Evolutionary conservation across 1,140 invertebrate genomes (phyloP).

Genomic region (Neuroterus valhalla): DNA sequence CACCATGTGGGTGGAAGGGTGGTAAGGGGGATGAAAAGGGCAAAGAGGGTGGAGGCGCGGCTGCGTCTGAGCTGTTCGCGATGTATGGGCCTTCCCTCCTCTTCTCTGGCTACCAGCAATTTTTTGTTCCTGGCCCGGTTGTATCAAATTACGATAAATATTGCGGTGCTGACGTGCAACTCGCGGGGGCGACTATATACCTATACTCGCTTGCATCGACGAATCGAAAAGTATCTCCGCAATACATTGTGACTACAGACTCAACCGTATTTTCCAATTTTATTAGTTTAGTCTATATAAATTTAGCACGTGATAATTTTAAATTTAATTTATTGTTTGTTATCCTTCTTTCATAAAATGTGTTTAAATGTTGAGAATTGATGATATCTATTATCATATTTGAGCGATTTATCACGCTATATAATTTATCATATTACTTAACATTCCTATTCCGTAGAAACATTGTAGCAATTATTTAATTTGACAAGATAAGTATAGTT

Average conservation of each 20-base stretch:
- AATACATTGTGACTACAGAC: background rate
- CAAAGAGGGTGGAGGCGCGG: slow-evolving; percentile 54
- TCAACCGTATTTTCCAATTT: background rate
- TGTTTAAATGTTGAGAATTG: background rate
- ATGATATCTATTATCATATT: background rate
- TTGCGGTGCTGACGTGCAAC: slow-evolving; percentile 61
- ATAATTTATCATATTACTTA: too few relatives aligned
- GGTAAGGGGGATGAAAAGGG: slow-evolving; percentile 37
- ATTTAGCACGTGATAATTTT: too few relatives aligned
- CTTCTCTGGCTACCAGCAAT: slow-evolving; percentile 54
- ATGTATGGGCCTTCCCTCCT: slow-evolving; percentile 59
- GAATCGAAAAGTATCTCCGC: slow-evolving; percentile 9
- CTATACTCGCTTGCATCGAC: background rate
- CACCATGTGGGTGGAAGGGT: background rate
- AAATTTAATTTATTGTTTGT: background rate
- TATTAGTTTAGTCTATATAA: background rate
- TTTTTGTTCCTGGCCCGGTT: slow-evolving; percentile 65
- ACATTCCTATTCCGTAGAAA: too few relatives aligned
- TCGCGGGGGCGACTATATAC: slow-evolving; percentile 41
- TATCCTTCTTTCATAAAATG: background rate
- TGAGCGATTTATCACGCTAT: too few relatives aligned
- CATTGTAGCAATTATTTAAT: too few relatives aligned
- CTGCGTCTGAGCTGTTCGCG: slow-evolving; percentile 65
- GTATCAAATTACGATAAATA: slow-evolving; percentile 74
- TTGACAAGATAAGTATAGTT: too few relatives aligned